Evolutionary conservation across 2,113 vertebrate genomes (phyloP), one percentile per base, ranked within the genome.

Genomic region (Sitta europaea): DNA sequence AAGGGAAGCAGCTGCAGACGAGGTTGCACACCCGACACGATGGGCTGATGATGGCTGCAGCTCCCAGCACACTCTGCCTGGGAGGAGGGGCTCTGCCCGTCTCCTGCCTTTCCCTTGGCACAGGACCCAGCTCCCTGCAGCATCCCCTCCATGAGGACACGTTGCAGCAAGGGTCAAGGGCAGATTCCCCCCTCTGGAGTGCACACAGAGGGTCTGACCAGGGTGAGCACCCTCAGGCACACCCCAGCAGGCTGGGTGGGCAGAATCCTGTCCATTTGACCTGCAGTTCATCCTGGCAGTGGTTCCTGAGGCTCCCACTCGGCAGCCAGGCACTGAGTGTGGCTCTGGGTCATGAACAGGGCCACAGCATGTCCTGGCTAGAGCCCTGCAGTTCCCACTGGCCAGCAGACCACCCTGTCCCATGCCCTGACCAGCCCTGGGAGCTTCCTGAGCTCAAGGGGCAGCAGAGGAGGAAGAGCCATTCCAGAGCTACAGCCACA

Each of bases 321-420:
- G 0, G 18, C 53, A 75, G n/a, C 28, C 72, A 79, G 67, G 57
- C 63, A 68, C 36, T 0, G 1, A 45, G 11, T 2, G 1, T n/a
- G 50, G 19, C 65, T 85, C 59, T 86, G 63, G 73, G 24, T 42
- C 5, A 0, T n/a, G 10, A 80, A 42, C 36, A 42, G 45, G 21
- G 59, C 36, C 50, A 59, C 31, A 76, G 58, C 8, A 1, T 14
- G 17, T 35, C 67, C 62, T 82, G n/a, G 50, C 43, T 13, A 21
- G 48, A 87, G 58, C 50, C 40, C 66, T 67, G 43, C 19, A 63
- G 55, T 10, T 36, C 54, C 79, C 70, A 31, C 9, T 0, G 2
- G 12, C 65, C 67, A 65, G 38, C 67, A 90, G 50, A 54, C 1
- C 5, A 1, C 14, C 14, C n/a, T 1, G 0, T 24, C 45, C 21